Conservation (phyloP, 2,113 vertebrate genomes). For the Heterotis niloticus region DNA sequence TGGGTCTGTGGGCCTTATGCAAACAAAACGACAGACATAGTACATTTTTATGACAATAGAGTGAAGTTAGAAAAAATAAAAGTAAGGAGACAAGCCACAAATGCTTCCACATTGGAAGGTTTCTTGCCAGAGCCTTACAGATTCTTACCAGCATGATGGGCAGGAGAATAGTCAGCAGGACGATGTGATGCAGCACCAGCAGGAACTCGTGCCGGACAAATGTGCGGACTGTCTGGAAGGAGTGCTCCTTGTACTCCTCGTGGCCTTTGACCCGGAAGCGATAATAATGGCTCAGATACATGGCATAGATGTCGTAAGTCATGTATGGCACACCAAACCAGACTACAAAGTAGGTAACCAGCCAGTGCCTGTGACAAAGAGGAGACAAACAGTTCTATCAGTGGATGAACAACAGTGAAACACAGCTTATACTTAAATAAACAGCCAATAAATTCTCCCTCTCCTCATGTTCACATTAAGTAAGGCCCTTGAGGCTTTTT, state of each 20-base stretch:
- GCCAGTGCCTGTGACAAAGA: slow-evolving; percentile 78
- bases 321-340: slow-evolving; percentile 91
- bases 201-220: slow-evolving; percentile 83
- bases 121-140: not conserved
- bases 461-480: not conserved
- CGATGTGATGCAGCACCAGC: slow-evolving; percentile 87
- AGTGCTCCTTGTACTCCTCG: slow-evolving; percentile 65
- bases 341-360: slow-evolving; percentile 79
- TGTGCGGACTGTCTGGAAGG: slow-evolving; percentile 64
- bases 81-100: not conserved
- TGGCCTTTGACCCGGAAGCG: slow-evolving; percentile 70
- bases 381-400: not conserved
- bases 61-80: not conserved
- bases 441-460: not conserved
- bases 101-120: not conserved
- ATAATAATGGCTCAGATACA: slow-evolving; percentile 94
- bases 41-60: too few species aligned
- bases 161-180: slow-evolving; percentile 82
- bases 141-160: slow-evolving; percentile 79
- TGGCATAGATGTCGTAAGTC: slow-evolving; percentile 87
- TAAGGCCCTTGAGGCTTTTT: not conserved
- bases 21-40: too few species aligned
- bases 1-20: too few species aligned
- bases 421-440: not conserved
- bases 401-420: slow-evolving; percentile 6